Base-by-base conservation (phyloP, 2,797 vertebrate genomes). In the Adrianichthys oophorus region DNA sequence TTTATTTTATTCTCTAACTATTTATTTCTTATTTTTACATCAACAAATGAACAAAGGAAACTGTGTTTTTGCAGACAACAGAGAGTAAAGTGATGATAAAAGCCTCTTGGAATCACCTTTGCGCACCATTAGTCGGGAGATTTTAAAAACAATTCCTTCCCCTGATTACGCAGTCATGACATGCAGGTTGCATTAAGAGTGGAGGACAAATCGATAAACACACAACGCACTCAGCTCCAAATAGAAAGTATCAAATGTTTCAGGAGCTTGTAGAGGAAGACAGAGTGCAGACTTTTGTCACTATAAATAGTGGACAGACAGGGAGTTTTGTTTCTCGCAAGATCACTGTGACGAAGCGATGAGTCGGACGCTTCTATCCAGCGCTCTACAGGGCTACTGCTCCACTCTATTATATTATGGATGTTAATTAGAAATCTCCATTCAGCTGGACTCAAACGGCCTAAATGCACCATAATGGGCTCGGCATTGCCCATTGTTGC, bases 401-500 rank as follows among this genome's bases (percentile, higher is more conserved):
- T 76, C 44, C 72, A 86, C 75, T 80, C 82, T 69, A 84, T 83
- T 79, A 87, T 72, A 80, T 82, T 80, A 68, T 48, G 41, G 51
- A 71, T 66, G 68, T 82, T 87, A 84, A 87, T 88, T 87, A 86
- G 78, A 81, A 87, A 79, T 74, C 80, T 85, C 81, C 71, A 73
- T 82, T 79, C 66, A 80, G 80, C 76, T 76, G 79, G 62, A 74
- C 67, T 68, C 48, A 21, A 66, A 66, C 79, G 81, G 78, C 76
- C 75, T 74, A 50, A 72, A 80, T 76, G 76, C 72, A 76, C 65
- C 59, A 56, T 81, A 68, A 84, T 45, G 67, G 65, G 58, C 59
- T 62, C 21, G n/a, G 56, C 68, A 59, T 76, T 55, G 71, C 64
- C 46, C 57, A 69, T 67, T 74, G 80, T 85, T 59, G 63, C 56